These are phyloP conservation scores for Circaetus gallicus DNA, from an alignment of 2,113 vertebrate genomes.

Conservation along the genomic window DNA sequence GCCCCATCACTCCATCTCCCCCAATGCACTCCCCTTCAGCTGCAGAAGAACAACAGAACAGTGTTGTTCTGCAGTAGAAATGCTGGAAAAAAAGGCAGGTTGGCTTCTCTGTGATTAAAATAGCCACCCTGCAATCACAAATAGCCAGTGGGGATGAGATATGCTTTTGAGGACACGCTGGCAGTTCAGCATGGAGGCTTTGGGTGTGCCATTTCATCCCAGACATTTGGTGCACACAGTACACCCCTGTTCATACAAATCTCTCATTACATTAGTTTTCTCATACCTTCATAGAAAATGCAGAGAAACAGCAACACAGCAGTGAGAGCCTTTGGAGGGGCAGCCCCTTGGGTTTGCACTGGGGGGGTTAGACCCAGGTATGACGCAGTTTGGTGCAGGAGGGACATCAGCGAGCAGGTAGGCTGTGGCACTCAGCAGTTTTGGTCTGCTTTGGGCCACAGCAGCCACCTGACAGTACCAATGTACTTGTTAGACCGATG, in stretches of 20 bases:
- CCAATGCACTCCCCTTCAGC: not conserved
- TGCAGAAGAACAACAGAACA: not conserved
- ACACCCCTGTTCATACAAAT: not conserved
- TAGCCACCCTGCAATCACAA: not conserved
- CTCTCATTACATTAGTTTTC: not conserved
- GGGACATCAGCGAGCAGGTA: not conserved
- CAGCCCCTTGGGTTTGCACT: not conserved
- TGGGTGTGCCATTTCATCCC: not conserved
- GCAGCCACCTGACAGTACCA: not conserved
- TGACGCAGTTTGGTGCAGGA: not conserved
- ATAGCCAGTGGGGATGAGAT: not conserved
- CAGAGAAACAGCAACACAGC: not conserved
- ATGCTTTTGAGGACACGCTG: not conserved
- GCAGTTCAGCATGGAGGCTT: not conserved
- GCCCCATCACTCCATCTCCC: accelerated
- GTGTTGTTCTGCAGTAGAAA: not conserved
- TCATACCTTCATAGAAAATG: not conserved
- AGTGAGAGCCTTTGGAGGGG: accelerated
- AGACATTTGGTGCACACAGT: not conserved
- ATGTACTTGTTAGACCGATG: accelerated
- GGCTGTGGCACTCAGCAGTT: not conserved
- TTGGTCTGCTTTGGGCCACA: not conserved
- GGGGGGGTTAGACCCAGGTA: not conserved
- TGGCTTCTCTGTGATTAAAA: not conserved
- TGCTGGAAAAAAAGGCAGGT: not conserved